phyloP scores from a whole-genome alignment of 2,888 invertebrate genomes.

The Imbricaverruca yamaguchii region DNA sequence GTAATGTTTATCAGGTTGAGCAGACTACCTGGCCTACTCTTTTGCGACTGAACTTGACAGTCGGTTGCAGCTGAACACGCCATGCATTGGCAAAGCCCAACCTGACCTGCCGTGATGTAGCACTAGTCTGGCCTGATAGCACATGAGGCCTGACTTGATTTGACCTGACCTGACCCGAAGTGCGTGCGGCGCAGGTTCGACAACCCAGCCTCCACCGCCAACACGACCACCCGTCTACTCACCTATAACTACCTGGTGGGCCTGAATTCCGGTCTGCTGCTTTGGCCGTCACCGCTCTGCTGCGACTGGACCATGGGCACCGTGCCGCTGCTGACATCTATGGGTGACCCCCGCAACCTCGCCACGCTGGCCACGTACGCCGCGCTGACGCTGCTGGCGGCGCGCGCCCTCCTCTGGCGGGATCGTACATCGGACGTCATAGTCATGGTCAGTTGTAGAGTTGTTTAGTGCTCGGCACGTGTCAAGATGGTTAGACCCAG shows the following conservation, averaged over 20 bases:
- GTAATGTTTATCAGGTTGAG: too few species aligned
- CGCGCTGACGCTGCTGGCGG: conserved; percentile 40
- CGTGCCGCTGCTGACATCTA: conserved; percentile 70
- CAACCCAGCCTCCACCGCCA: conserved; percentile 89
- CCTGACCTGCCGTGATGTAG: too few species aligned
- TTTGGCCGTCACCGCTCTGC: conserved; percentile 77
- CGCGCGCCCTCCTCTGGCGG: conserved; percentile 33
- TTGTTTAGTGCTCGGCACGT: conserved; percentile 36
- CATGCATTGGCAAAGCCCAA: too few species aligned
- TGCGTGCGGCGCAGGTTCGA: conserved; percentile 60
- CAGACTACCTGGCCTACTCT: too few species aligned
- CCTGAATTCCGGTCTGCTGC: conserved; percentile 80
- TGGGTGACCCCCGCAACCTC: conserved; percentile 71
- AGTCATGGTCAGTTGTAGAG: conserved; percentile 39
- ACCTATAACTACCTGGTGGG: conserved; percentile 89
- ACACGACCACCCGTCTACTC: conserved; percentile 73
- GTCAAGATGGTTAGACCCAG: too few species aligned
- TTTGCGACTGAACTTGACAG: too few species aligned
- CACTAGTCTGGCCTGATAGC: too few species aligned
- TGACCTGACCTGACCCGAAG: too few species aligned
- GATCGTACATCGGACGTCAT: conserved; percentile 31
- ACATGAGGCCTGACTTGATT: too few species aligned
- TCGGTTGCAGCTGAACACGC: too few species aligned
- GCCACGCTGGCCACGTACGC: conserved; percentile 63
- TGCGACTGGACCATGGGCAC: conserved; percentile 99